phyloP scores from a whole-genome alignment of 2,113 vertebrate genomes.

The Saccopteryx bilineata region DNA sequence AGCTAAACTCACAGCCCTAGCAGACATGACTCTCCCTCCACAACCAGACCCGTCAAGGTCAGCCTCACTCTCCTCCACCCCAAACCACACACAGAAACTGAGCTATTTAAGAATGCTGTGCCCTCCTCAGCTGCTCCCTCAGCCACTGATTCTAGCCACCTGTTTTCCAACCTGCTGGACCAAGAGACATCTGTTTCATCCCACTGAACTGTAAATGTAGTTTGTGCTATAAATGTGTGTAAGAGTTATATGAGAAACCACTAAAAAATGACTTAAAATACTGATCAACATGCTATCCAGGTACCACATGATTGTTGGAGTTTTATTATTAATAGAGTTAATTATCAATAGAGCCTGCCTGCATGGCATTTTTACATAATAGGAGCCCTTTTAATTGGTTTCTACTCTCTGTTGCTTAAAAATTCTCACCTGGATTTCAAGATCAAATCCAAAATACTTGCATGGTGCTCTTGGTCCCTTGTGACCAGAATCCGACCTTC shows the following conservation, averaged over 20 bases:
- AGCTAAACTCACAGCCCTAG: background rate
- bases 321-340: too few species aligned
- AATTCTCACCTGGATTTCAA: background rate
- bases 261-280: background rate
- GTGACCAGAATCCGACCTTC: background rate
- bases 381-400: background rate
- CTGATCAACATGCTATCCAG: background rate
- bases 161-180: background rate
- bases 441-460: too few species aligned
- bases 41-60: background rate
- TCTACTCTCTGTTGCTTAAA: background rate
- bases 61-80: too few species aligned
- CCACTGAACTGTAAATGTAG: too few species aligned
- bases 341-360: too few species aligned
- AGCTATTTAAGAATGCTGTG: background rate
- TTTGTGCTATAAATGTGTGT: background rate
- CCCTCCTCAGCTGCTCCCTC: background rate
- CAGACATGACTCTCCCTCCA: background rate
- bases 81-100: too few species aligned
- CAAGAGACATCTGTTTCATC: background rate
- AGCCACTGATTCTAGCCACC: background rate
- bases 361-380: background rate
- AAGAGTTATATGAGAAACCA: background rate
- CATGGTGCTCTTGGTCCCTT: rapidly evolving
- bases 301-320: background rate